A percentile compares a stretch with the other conserved stretches of the same genome.
Evolutionary conservation across 2,888 invertebrate species (phyloP).

Genomic region (Perithous albicinctus): DNA sequence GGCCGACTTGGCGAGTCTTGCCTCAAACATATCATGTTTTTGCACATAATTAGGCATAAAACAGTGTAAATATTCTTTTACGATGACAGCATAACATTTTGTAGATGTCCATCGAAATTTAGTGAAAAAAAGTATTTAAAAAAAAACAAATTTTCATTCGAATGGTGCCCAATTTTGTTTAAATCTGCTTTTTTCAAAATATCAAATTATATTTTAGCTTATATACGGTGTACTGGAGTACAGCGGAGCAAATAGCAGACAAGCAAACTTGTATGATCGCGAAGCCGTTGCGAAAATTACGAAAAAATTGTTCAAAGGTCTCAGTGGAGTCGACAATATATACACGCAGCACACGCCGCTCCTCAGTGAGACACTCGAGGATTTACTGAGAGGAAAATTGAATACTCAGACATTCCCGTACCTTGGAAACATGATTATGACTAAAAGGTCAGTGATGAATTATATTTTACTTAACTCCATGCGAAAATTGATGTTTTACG

Average conservation of each 20-base stretch:
- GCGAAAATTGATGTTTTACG: too few species aligned
- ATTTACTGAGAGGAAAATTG: conserved; percentile 95
- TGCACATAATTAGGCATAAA: too few species aligned
- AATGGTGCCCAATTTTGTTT: too few species aligned
- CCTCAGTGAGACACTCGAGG: conserved; percentile 95
- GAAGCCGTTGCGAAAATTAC: conserved; percentile 96
- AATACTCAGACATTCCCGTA: conserved; percentile 94
- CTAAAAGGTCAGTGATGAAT: conserved; percentile 85
- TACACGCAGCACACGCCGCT: conserved; percentile 99
- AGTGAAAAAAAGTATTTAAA: too few species aligned
- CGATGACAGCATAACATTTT: too few species aligned
- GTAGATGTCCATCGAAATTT: too few species aligned
- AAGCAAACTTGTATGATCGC: conserved; percentile 93
- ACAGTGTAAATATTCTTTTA: too few species aligned
- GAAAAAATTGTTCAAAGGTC: conserved; percentile 94
- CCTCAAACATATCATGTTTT: too few species aligned
- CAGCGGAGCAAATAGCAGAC: conserved; percentile 92
- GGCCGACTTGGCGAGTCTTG: too few species aligned
- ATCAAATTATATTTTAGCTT: conserved; percentile 82
- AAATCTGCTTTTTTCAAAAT: background rate
- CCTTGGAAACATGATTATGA: conserved; percentile 86
- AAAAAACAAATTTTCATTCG: too few species aligned
- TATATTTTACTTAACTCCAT: background rate
- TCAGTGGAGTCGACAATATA: conserved; percentile 99
- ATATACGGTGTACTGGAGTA: conserved; percentile 91